Evolutionary conservation across 2,797 vertebrate species (phyloP), one percentile per base, ranked within the genome.

Genomic region (Fistularia commersonii): DNA sequence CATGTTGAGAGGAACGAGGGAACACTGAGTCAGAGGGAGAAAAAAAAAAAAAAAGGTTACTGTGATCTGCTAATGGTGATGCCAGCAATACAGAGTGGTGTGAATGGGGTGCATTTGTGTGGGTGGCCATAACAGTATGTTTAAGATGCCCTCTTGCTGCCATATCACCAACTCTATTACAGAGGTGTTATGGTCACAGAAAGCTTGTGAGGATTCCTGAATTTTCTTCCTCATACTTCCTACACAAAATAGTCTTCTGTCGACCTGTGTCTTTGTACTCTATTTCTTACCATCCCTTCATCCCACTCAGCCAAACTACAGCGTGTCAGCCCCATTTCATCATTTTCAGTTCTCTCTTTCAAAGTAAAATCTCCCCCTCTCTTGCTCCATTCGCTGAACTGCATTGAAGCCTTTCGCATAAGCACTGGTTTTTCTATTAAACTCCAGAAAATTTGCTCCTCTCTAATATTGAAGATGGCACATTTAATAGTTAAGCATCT

Each of bases 221-320:
- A 23, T 61, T 57, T 42, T 41, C 43, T 61, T 61, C 12, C 53
- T 54, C 41, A 32, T 64, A 48, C 50, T 55, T 51, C 38, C 43
- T 23, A 23, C 55, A 50, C 69, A 71, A 72, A 8, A 56, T 51
- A 49, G 50, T 37, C 52, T 47, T 62, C 45, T 68, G 57, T 79
- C 74, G 69, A 76, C 80, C 63, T 76, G 66, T 51, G 53, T 73
- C 60, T 83, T 74, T 80, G 71, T 76, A 79, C 64, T 77, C 54
- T 48, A 61, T 67, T 57, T 61, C 60, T 76, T 68, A 60, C 74
- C 64, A 55, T 72, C 57, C 60, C 72, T 80, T 82, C 76, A 76
- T 80, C 80, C 71, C 74, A 80, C 72, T 62, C 83, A 85, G 66
- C 72, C 81, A 80, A 84, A 85, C 83, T 79, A 76, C 77, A 80